Base-by-base conservation (phyloP, 2,113 vertebrate species). In the Anthoscopus minutus region DNA sequence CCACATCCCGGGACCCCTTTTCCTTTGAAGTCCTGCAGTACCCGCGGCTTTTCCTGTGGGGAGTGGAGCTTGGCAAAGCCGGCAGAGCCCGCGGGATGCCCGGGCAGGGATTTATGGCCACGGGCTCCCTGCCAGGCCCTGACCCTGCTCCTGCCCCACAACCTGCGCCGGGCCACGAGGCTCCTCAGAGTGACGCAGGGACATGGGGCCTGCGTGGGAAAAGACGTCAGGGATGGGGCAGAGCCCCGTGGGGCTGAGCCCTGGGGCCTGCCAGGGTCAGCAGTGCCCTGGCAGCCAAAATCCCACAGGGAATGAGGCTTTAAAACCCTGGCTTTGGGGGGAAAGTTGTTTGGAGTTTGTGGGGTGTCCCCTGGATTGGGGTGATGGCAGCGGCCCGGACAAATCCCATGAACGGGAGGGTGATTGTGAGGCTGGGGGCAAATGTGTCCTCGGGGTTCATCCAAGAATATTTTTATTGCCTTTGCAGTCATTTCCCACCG, bases 181-280 rank as follows among this genome's bases (percentile, higher is more conserved):
- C 70, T 86, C 72, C 71, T 40, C 28, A 2, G 53, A 89, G 94
- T 97, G 97, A 98, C 96, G 94, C 94, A 98, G 96, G 35, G 24
- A 37, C 3, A 0, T 35, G 70, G 60, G n/a, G 8, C 51, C 23
- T 2, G 89, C 86, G 82, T 96, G 96, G 96, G 96, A 96, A 96
- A 81, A 73, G 93, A 96, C 94, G 96, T 96, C 95, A 95, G 70
- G 93, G 60, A 28, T 0, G 31, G 50, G 47, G n/a, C 21, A 71
- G 15, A 30, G 70, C 92, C 86, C 90, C 54, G 0, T 0, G 9
- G 82, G 77, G 77, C 92, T 84, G 81, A 84, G 64, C 82, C 73
- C 58, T 1, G 3, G 38, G 69, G 66, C 23, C 80, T 2, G 14
- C 24, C 0, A 5, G 53, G 92, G 86, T 87, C 95, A 94, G 44